Percentiles rank a stretch among this genome's conserved stretches.
Evolutionary conservation across 2,113 vertebrate genomes (phyloP).

Genomic region (Zosterops pallidus): DNA sequence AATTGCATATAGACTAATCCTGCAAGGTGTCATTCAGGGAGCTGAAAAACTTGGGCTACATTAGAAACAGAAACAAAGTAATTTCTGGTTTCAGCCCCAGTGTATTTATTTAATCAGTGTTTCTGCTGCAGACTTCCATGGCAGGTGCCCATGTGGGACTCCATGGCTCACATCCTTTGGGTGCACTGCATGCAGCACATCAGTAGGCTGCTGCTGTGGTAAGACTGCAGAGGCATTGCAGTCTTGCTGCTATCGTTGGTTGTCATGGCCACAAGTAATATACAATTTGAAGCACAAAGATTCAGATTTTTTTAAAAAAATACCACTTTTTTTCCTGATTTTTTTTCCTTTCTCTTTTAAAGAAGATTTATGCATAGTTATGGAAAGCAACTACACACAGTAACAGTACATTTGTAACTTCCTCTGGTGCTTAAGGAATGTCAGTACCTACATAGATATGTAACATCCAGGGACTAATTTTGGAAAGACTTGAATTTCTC

Average conservation of each 20-base stretch:
- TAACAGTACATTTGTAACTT: neutral
- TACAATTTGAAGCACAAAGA: neutral
- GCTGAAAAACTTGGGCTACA: neutral
- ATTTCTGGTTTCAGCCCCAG: neutral
- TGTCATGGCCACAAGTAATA: conserved; percentile 56
- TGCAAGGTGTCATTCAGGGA: neutral
- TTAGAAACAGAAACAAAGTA: neutral
- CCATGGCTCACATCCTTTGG: neutral
- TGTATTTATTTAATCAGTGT: neutral
- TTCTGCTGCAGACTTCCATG: neutral
- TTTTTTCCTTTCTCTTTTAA: neutral
- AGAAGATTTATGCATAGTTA: neutral
- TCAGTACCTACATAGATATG: neutral
- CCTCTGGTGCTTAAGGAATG: neutral
- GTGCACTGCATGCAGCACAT: neutral
- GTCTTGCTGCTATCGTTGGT: neutral
- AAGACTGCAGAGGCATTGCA: conserved; percentile 51
- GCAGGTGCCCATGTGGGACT: neutral
- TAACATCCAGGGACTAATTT: neutral
- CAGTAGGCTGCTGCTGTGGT: neutral
- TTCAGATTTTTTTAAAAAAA: neutral
- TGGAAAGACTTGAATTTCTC: neutral
- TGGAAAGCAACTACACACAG: neutral
- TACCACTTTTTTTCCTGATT: neutral
- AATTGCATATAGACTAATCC: neutral